Percentiles rank a stretch among this genome's conserved stretches.
phyloP scores from a whole-genome alignment of 1,140 invertebrate genomes.

The Ridgeia piscesae region DNA sequence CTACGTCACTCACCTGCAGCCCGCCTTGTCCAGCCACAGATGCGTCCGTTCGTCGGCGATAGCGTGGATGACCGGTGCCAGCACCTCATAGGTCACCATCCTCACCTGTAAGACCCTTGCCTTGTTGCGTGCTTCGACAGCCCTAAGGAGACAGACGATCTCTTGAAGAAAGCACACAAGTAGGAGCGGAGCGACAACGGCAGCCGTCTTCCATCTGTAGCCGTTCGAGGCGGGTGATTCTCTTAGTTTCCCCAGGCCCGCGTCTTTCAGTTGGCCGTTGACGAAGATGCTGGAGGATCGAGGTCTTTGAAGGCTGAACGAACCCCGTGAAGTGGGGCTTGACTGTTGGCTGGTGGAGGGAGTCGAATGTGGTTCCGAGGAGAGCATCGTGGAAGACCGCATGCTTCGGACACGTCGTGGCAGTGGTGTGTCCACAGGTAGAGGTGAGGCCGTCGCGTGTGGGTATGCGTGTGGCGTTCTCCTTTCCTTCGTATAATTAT shows the following conservation, averaged over 20 bases:
- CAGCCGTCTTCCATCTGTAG: neutral
- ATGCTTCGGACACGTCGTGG: neutral
- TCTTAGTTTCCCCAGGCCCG: neutral
- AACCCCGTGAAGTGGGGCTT: neutral
- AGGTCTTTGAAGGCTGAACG: neutral
- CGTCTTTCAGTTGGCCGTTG: neutral
- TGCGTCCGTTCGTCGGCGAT: neutral
- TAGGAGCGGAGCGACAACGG: neutral
- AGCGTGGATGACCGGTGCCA: neutral
- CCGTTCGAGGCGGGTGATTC: neutral
- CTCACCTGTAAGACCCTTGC: neutral
- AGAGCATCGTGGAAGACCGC: neutral
- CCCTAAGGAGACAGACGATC: neutral
- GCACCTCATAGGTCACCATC: neutral
- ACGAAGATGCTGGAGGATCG: neutral
- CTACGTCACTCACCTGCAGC: neutral
- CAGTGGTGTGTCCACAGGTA: neutral
- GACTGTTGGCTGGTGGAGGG: neutral
- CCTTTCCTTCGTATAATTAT: neutral
- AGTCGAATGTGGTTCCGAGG: neutral
- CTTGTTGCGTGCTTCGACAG: neutral
- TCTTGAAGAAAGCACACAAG: neutral
- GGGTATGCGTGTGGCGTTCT: neutral
- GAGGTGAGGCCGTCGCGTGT: neutral
- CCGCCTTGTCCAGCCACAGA: neutral